A percentile compares a stretch with the other conserved stretches of the same genome.
Conservation (phyloP, 2,797 vertebrate species). For the Numenius phaeopus region DNA sequence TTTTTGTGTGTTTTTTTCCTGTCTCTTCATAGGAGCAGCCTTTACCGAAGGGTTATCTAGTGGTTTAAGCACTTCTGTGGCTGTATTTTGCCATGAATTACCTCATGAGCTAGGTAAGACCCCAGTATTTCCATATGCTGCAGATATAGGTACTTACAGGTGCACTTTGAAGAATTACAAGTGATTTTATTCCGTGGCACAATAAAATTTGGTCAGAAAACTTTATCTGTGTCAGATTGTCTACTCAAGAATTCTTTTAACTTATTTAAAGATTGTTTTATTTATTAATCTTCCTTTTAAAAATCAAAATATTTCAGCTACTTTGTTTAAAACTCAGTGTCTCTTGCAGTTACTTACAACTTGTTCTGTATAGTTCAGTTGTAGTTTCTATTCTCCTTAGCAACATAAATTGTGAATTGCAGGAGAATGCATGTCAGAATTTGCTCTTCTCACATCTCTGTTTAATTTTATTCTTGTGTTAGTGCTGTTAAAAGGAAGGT, state of each 20-base stretch:
- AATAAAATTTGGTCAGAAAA: neutral
- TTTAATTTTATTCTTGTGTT: neutral
- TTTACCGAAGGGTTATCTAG: conserved; percentile 95
- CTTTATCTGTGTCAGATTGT: neutral
- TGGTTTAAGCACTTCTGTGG: conserved; percentile 96
- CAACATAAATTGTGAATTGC: neutral
- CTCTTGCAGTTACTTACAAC: neutral
- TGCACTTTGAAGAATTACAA: neutral
- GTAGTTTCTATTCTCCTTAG: neutral
- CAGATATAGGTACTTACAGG: neutral
- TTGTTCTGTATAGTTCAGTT: neutral
- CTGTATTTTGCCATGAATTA: conserved; percentile 97
- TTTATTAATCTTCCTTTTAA: neutral
- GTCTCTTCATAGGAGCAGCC: conserved; percentile 87
- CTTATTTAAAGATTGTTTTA: neutral
- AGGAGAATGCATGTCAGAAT: neutral
- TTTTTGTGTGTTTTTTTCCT: neutral
- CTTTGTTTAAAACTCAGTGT: neutral
- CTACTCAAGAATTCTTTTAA: neutral
- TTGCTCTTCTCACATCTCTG: neutral
- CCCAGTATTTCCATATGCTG: neutral
- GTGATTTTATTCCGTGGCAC: neutral
- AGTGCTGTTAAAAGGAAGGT: neutral
- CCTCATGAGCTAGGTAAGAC: conserved; percentile 94
- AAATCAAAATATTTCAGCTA: neutral